Base-by-base conservation (phyloP, 2,797 vertebrate species). In the Phaenicophaeus curvirostris region DNA sequence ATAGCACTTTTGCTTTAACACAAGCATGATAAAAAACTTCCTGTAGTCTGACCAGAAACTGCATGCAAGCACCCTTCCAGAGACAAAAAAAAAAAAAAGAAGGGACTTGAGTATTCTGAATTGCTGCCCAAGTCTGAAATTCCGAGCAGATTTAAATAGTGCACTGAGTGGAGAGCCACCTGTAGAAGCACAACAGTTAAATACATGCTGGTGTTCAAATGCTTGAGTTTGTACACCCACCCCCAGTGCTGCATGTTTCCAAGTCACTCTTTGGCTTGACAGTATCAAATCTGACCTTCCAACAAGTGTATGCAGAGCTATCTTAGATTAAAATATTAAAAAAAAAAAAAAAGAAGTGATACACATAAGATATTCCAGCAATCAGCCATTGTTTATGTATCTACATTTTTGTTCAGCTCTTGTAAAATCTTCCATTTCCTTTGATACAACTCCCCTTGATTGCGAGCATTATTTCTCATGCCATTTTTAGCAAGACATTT, bases 401-500 rank as follows among this genome's bases (percentile, higher is more conserved):
- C 1, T 5, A n/a, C 1, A 5, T 57, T 92, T 93, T 81, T 89
- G 42, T 87, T 82, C 67, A 69, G 31, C 41, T 48, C 50, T 51
- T 85, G 31, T 69, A 76, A 94, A 95, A 81, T 78, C 65, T 85
- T 89, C 54, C 46, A 31, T 88, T 95, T 94, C 89, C 74, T 81
- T 69, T 82, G 48, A 44, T 91, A 57, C 42, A 89, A 23, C 48
- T 88, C 17, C 51, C 48, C 33, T 78, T 80, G 63, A 91, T 91
- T 81, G 69, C 3, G 12, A 73, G 54, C 78, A 69, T 72, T 91
- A 57, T 84, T 96, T 94, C 44, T 88, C 37, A 39, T 90, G 87
- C 73, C 44, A 18, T 91, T 93, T 96, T 95, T 93, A 85, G 62
- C 74, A 76, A 53, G 89, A 79, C 15, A 27, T 90, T 92, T 93